Percentiles rank a stretch among this genome's conserved stretches.
These are phyloP conservation scores for Platycheirus rosarum DNA, from an alignment of 2,888 invertebrate genomes.

Conservation along the genomic window DNA sequence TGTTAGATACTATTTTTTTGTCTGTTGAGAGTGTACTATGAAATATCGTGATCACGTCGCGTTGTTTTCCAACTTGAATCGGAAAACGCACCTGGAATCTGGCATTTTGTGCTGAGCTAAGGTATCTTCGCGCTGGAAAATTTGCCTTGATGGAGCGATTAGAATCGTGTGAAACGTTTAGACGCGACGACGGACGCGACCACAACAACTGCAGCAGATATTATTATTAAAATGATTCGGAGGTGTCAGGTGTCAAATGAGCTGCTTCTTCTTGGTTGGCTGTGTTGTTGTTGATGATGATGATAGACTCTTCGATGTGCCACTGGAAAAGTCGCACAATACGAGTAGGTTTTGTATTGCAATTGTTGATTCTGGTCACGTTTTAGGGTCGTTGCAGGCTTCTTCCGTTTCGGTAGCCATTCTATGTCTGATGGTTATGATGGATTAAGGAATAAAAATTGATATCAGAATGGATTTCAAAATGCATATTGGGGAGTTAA, in stretches of 20 bases:
- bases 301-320: constrained; percentile 34
- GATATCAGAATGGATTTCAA: constrained; percentile 22
- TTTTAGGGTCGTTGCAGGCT: constrained; percentile 65
- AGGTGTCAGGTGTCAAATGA: constrained; percentile 70
- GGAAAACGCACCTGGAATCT: constrained; percentile 48
- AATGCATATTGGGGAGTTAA: constrained; percentile 25
- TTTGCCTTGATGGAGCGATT: constrained; percentile 60
- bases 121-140: constrained; percentile 22
- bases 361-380: constrained; percentile 62
- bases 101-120: constrained; percentile 28
- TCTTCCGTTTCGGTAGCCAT: constrained; percentile 66
- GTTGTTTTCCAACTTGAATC: neutral
- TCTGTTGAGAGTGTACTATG: constrained; percentile 3
- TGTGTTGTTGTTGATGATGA: too few relatives aligned
- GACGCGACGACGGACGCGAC: neutral
- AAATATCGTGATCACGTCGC: constrained; percentile 37
- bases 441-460: constrained; percentile 59
- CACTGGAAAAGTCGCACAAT: constrained; percentile 17
- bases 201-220: constrained; percentile 25
- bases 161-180: constrained; percentile 53
- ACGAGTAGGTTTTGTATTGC: neutral
- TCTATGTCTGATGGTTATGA: constrained; percentile 42
- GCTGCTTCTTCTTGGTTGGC: too few relatives aligned
- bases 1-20: constrained; percentile 5
- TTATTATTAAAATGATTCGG: constrained; percentile 57